Evolutionary conservation across 2,797 vertebrate species (phyloP), one percentile per base, ranked within the genome.

Genomic region (Anableps anableps): DNA sequence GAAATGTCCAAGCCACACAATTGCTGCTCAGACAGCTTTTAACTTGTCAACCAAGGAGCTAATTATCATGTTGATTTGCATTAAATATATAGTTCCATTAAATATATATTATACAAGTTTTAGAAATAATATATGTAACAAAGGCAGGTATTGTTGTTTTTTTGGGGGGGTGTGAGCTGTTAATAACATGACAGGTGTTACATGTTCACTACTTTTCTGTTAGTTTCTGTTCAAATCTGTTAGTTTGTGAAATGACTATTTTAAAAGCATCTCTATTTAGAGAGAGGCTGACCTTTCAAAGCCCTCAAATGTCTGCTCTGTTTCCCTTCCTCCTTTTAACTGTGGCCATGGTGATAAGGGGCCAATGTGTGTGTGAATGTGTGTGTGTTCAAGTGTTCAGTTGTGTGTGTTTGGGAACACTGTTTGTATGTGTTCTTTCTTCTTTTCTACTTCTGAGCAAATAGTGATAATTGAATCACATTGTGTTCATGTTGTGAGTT

Each of bases 331-430:
- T 83, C 66, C 84, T 91, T 87, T 87, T 83, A 84, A 78, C 84
- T 77, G 89, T 91, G 79, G 55, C 86, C 91, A 90, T 90, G 90
- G 90, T 80, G 91, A 94, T 89, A 88, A 85, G 78, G 68, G 80
- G 73, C 83, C 92, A 88, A 81, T 77, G 89, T 87, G 88, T 81
- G 86, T 83, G 72, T 74, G 84, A 78, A 16, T 71, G 60, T 43
- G 26, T 47, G 68, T 75, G 62, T 55, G 48, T 80, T 73, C 17
- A 43, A 36, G 76, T 36, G 50, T 80, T 73, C 77, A 66, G 62
- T 76, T 83, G 76, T 89, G 89, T 87, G 85, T 78, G 72, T 78
- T 43, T 43, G 71, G 64, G 34, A 62, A 62, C 66, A 17, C 48
- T 48, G 81, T 80, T 83, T 81, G 81, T 82, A 84, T 81, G 31